Conservation (phyloP, 2,888 invertebrate genomes). For the Drosophila stalkeri region DNA sequence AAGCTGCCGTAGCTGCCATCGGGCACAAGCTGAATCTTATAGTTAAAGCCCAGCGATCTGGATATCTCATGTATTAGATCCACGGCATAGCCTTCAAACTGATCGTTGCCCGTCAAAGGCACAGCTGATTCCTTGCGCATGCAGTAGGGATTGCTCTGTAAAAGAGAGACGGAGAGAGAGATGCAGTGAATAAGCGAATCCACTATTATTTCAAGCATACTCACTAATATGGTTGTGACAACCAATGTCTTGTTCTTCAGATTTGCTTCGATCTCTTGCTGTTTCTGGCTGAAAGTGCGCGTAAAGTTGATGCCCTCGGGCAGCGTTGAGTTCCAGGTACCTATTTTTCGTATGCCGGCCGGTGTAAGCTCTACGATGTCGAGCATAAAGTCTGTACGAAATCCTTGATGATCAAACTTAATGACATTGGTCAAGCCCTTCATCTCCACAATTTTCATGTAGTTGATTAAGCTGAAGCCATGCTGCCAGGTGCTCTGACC, state of each 20-base stretch:
- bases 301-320: slow-evolving; percentile 94
- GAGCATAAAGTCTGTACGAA: slow-evolving; percentile 95
- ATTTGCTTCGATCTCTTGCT: slow-evolving; percentile 94
- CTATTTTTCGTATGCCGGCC: slow-evolving; percentile 93
- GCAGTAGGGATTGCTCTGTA: slow-evolving; percentile 97
- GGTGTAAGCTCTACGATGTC: slow-evolving; percentile 96
- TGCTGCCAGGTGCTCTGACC: slow-evolving; percentile 96
- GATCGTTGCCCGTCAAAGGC: slow-evolving; percentile 94
- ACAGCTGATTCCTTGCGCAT: slow-evolving; percentile 96
- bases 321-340: slow-evolving; percentile 93
- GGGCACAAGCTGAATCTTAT: slow-evolving; percentile 93
- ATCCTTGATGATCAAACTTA: slow-evolving; percentile 97
- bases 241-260: slow-evolving; percentile 96
- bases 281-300: slow-evolving; percentile 93
- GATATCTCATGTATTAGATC: slow-evolving; percentile 97
- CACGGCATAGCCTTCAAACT: slow-evolving; percentile 97
- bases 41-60: slow-evolving; percentile 93
- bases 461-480: slow-evolving; percentile 97
- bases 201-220: slow-evolving; percentile 64
- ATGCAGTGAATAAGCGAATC: not conserved
- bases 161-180: slow-evolving; percentile 9
- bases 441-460: slow-evolving; percentile 98
- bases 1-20: slow-evolving; percentile 94
- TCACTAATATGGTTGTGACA: slow-evolving; percentile 96
- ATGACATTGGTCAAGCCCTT: slow-evolving; percentile 96